These are phyloP conservation scores for Scaptodrosophila lebanonensis DNA, from an alignment of 1,140 invertebrate species.

Conservation along the genomic window DNA sequence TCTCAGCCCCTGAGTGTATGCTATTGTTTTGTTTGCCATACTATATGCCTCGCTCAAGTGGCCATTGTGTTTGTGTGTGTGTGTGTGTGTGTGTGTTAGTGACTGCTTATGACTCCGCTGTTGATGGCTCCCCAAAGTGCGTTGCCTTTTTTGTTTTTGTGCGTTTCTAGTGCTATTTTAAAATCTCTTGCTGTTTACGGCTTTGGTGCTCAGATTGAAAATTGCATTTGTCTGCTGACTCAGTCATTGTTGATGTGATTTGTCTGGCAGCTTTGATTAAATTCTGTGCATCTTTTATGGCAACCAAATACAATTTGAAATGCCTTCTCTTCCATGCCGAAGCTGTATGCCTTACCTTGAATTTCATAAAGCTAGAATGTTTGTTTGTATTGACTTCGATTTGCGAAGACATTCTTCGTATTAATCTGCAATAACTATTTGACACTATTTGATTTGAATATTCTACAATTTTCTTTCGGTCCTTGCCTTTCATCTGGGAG, in stretches of 20 bases:
- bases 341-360: too few relatives aligned
- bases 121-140: constrained; percentile 21
- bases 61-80: constrained; percentile 18
- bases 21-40: constrained; percentile 15
- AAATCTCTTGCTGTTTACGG: background rate
- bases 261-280: constrained; percentile 47
- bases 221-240: constrained; percentile 5
- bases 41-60: constrained; percentile 10
- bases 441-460: too few relatives aligned
- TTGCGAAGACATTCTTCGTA: too few relatives aligned
- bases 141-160: constrained; percentile 16
- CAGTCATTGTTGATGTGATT: constrained; percentile 6
- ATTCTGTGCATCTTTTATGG: too few relatives aligned
- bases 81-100: background rate
- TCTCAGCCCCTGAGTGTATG: background rate
- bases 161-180: background rate
- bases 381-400: too few relatives aligned
- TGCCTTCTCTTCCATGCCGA: too few relatives aligned
- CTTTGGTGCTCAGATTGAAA: background rate
- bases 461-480: too few relatives aligned
- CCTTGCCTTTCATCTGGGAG: too few relatives aligned
- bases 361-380: too few relatives aligned
- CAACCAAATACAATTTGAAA: too few relatives aligned
- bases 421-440: too few relatives aligned
- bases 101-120: constrained; percentile 1